Base-by-base conservation (phyloP, 30 jellyfish, hydroid and myxozoan genomes). In the Aurelia coerulea region DNA sequence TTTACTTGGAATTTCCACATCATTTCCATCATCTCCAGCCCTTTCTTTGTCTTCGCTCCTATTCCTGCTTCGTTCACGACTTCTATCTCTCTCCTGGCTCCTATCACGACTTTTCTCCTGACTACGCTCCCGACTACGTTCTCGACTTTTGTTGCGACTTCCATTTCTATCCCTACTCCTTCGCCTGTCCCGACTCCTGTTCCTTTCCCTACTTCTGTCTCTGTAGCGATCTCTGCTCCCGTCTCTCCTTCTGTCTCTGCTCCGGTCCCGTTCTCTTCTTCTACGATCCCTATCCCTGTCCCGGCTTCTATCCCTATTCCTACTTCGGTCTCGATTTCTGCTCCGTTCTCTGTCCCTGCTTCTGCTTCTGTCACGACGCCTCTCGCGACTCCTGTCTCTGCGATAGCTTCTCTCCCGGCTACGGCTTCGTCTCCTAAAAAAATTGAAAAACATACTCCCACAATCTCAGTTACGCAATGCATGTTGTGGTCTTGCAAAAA, bases 391-490 rank as follows among this genome's bases (percentile, higher is more conserved):
- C 16, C 94, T 46, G 63, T 76, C 84, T 66, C 80, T 62, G 18
- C 86, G 78, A 19, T 68, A 18, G 59, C 88, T 78, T 63, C 90
- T 18, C 58, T 88, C 96, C 35, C 96, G 88, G 65, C 91, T 88
- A 3, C 83, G 71, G 42, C 91, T 78, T 49, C 93, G 85, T 37
- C 76, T 74, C 78, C 93, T 72, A 59, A 19, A 51, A 29, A 16
- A 64, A 23, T 23, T 23, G 29, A 23, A 23, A 23, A 23, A 23
- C 29, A 23, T 23, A 0, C 29, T 23, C 29, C 29, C 29, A 23
- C 29, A 23, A 23, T 23, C 29, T 23, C 29, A 23, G 29, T 23
- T 23, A 23, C 29, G 29, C 29, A 23, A 23, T 23, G 29, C 29
- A 23, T 23, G 0, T 23, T 23, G 29, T 23, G 29, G 29, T 23